phyloP scores from a whole-genome alignment of 2,888 invertebrate species.

The Pachymerium ferrugineum region DNA sequence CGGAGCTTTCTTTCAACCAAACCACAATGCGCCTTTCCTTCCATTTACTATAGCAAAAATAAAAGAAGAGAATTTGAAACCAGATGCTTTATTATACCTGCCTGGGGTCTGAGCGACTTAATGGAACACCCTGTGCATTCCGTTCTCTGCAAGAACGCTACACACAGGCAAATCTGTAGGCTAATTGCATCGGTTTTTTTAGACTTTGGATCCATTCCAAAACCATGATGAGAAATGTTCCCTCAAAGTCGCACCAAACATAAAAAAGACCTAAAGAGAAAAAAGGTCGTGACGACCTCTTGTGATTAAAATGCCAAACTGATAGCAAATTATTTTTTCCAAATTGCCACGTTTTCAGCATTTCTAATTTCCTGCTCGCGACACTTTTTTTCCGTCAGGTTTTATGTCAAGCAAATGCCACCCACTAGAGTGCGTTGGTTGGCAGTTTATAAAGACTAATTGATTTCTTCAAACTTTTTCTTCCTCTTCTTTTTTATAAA shows the following conservation, averaged over 20 bases:
- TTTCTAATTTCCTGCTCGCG: background rate
- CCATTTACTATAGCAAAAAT: no score
- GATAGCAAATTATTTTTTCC: constrained; percentile 1
- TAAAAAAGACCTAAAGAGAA: no score
- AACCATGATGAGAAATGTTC: constrained; percentile 14
- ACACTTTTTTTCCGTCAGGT: background rate
- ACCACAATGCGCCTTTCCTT: no score
- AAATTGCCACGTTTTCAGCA: background rate
- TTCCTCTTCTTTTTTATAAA: no score
- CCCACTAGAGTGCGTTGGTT: no score
- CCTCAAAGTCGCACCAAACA: no score
- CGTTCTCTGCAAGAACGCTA: background rate
- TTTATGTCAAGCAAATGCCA: no score
- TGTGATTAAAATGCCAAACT: constrained; percentile 15
- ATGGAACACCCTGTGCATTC: background rate
- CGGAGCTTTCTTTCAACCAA: no score
- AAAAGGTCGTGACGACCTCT: background rate
- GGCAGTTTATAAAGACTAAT: background rate
- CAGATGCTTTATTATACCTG: background rate
- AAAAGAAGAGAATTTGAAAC: background rate
- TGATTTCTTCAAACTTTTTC: background rate
- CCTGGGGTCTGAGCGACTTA: background rate
- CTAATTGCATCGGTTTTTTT: constrained; percentile 16
- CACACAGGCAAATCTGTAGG: constrained; percentile 3
- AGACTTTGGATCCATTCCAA: background rate